Conservation (phyloP, 2,797 vertebrate species). For the Coregonus ussuriensis region DNA sequence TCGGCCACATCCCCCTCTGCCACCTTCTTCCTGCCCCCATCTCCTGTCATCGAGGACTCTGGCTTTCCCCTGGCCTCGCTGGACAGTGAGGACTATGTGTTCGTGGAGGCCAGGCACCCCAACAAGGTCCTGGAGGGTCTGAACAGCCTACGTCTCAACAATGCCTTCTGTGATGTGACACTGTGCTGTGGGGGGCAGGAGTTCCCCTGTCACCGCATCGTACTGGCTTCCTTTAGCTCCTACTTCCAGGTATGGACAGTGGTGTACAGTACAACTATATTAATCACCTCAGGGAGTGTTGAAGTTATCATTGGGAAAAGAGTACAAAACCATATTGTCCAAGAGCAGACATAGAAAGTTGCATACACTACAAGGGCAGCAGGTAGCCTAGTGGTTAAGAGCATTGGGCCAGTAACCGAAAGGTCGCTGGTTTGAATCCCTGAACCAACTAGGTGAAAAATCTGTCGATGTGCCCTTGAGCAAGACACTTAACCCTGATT, state of each 20-base stretch:
- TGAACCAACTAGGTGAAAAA: too few relatives aligned
- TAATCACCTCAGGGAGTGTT: background rate
- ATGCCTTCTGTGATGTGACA: constrained; percentile 83
- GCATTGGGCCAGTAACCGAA: too few relatives aligned
- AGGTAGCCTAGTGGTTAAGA: too few relatives aligned
- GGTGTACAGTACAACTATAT: background rate
- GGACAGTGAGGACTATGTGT: constrained; percentile 77
- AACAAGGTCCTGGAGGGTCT: constrained; percentile 80
- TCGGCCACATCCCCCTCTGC: constrained; percentile 49
- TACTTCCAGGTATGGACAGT: constrained; percentile 77
- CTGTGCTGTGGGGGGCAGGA: constrained; percentile 83
- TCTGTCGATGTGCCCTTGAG: too few relatives aligned
- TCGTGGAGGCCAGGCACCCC: constrained; percentile 76
- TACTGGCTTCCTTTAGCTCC: constrained; percentile 82
- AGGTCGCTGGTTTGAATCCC: too few relatives aligned
- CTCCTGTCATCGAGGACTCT: constrained; percentile 49
- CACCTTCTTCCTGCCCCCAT: constrained; percentile 42
- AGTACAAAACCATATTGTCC: background rate
- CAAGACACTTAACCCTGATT: too few relatives aligned
- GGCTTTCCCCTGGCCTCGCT: constrained; percentile 30
- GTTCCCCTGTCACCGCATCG: constrained; percentile 82
- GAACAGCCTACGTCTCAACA: constrained; percentile 80
- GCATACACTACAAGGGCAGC: background rate
- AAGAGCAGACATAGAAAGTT: background rate
- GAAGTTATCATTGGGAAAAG: background rate